phyloP scores from a whole-genome alignment of 2,113 vertebrate species.

The Halichoeres trimaculatus region DNA sequence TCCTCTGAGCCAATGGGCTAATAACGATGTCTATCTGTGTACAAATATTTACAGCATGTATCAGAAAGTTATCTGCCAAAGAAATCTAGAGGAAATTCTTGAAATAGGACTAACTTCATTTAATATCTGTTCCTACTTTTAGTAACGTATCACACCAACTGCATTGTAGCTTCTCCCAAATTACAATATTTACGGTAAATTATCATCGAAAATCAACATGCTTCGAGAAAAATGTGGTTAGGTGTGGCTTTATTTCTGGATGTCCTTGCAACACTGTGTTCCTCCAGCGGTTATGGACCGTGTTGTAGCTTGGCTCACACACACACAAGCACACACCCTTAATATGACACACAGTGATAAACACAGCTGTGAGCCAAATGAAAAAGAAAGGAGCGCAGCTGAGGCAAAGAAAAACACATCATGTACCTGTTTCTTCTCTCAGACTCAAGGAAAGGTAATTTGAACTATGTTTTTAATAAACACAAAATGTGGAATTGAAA shows the following conservation, averaged over 20 bases:
- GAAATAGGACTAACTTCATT: background rate
- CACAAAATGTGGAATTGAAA: background rate
- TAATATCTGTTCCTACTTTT: background rate
- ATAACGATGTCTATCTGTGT: background rate
- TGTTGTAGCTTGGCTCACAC: background rate
- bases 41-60: background rate
- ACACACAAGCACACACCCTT: background rate
- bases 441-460: background rate
- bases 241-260: background rate
- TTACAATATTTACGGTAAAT: background rate
- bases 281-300: background rate
- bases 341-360: slow-evolving; percentile 14
- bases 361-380: slow-evolving; percentile 1
- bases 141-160: background rate
- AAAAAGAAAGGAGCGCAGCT: background rate
- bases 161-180: background rate
- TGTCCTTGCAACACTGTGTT: background rate
- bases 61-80: background rate
- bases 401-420: background rate
- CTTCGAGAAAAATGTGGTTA: background rate
- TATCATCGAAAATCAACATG: too few relatives aligned
- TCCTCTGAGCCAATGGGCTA: background rate
- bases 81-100: background rate
- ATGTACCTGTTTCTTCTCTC: background rate
- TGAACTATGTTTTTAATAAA: background rate